phyloP scores from a whole-genome alignment of 2,797 vertebrate species.

The Hapalemur alaotrensis region DNA sequence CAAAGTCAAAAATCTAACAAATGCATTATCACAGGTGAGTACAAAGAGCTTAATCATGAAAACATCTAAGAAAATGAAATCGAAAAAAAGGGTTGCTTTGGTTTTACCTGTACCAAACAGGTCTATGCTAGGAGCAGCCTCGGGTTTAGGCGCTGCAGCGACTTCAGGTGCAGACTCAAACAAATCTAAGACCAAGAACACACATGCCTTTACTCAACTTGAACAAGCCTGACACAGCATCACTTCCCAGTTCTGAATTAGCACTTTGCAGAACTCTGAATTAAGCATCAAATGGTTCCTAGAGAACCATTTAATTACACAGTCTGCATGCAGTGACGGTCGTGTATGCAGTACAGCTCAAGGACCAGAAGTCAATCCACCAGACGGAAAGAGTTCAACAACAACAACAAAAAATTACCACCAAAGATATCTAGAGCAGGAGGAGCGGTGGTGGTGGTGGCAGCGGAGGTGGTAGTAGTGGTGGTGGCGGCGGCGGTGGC shows the following conservation, averaged over 20 bases:
- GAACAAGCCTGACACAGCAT: slow-evolving; percentile 50
- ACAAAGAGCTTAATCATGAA: slow-evolving; percentile 57
- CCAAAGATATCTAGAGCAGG: slow-evolving; percentile 99
- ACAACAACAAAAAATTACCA: slow-evolving; percentile 90
- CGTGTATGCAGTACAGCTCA: slow-evolving; percentile 57
- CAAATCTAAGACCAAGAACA: slow-evolving; percentile 99
- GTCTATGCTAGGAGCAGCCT: slow-evolving; percentile 98
- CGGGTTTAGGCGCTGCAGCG: slow-evolving; percentile 94
- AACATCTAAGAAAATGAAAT: background rate
- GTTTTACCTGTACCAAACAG: slow-evolving; percentile 99
- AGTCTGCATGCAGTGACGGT: slow-evolving; percentile 75
- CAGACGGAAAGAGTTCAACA: slow-evolving; percentile 77
- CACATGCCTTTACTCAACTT: slow-evolving; percentile 87
- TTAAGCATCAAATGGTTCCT: slow-evolving; percentile 51
- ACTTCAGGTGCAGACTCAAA: slow-evolving; percentile 97
- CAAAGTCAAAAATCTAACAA: slow-evolving; percentile 62
- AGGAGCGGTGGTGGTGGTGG: slow-evolving; percentile 82
- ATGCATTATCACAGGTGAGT: slow-evolving; percentile 63
- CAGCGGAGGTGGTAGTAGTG: slow-evolving; percentile 77
- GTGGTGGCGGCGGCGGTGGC: slow-evolving; percentile 86
- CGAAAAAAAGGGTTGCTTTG: slow-evolving; percentile 53
- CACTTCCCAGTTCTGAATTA: slow-evolving; percentile 50
- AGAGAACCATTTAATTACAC: slow-evolving; percentile 70
- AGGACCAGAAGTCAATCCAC: slow-evolving; percentile 76
- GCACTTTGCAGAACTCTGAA: slow-evolving; percentile 46